Conservation (phyloP, 2,888 invertebrate genomes). For the Sinodicranocentrus sp. region DNA sequence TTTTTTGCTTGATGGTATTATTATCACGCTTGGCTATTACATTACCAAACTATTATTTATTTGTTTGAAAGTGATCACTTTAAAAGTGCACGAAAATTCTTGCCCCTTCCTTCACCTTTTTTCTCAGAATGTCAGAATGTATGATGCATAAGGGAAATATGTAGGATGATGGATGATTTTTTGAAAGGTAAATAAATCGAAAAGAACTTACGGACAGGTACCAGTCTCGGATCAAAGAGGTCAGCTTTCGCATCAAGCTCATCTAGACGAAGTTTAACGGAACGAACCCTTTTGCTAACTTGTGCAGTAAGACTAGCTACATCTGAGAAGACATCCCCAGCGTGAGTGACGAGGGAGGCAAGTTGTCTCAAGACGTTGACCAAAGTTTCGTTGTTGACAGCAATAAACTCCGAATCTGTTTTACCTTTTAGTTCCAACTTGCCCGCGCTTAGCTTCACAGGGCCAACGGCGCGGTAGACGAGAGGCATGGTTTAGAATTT, state of each 20-base stretch:
- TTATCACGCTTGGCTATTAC: neutral
- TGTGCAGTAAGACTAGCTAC: constrained; percentile 87
- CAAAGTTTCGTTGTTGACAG: constrained; percentile 91
- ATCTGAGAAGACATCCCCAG: constrained; percentile 92
- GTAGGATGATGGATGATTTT: neutral
- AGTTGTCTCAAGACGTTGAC: constrained; percentile 91
- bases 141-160: constrained; percentile 45
- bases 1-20: neutral
- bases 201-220: constrained; percentile 91
- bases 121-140: constrained; percentile 17
- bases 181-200: neutral
- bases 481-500: constrained; percentile 72
- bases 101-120: neutral
- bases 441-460: constrained; percentile 69
- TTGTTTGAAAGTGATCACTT: neutral
- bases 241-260: constrained; percentile 86
- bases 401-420: constrained; percentile 84
- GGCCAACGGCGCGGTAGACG: constrained; percentile 70
- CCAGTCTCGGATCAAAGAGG: constrained; percentile 90
- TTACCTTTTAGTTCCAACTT: constrained; percentile 74
- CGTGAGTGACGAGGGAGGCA: constrained; percentile 89
- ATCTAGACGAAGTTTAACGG: constrained; percentile 85
- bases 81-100: neutral
- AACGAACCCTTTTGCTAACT: constrained; percentile 86
- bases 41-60: neutral